Conservation (phyloP, 2,888 invertebrate genomes). For the Anthrax anthrax region DNA sequence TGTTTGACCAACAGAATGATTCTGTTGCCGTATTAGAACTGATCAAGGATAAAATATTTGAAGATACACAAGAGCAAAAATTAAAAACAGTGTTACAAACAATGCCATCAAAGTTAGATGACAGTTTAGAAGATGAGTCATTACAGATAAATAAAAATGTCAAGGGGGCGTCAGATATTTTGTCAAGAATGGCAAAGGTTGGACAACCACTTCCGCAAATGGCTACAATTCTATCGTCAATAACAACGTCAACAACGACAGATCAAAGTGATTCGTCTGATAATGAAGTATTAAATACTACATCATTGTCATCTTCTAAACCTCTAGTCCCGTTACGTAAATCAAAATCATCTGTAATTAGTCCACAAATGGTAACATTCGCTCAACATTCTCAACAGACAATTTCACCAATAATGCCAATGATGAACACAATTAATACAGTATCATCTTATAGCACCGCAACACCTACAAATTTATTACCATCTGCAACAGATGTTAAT, state of each 20-base stretch:
- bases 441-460: neutral
- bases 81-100: neutral
- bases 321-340: constrained; percentile 14
- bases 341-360: constrained; percentile 2
- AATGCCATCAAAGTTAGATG: constrained; percentile 1
- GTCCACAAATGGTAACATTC: constrained; percentile 17
- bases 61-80: neutral
- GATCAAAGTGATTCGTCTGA: constrained; percentile 36
- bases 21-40: constrained; percentile 26
- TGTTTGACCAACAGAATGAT: constrained; percentile 31
- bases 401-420: constrained; percentile 7
- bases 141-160: neutral
- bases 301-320: neutral
- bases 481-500: constrained; percentile 22
- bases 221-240: constrained; percentile 9
- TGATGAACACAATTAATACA: neutral
- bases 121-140: neutral
- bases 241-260: constrained; percentile 17
- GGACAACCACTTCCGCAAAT: constrained; percentile 35
- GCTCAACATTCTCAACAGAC: constrained; percentile 1
- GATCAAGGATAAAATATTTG: constrained; percentile 8
- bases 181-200: constrained; percentile 44
- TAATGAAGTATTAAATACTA: constrained; percentile 22
- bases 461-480: constrained; percentile 6
- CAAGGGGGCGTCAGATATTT: constrained; percentile 27